Conservation (phyloP, 1,140 invertebrate species). For the Procambarus virginalis region DNA sequence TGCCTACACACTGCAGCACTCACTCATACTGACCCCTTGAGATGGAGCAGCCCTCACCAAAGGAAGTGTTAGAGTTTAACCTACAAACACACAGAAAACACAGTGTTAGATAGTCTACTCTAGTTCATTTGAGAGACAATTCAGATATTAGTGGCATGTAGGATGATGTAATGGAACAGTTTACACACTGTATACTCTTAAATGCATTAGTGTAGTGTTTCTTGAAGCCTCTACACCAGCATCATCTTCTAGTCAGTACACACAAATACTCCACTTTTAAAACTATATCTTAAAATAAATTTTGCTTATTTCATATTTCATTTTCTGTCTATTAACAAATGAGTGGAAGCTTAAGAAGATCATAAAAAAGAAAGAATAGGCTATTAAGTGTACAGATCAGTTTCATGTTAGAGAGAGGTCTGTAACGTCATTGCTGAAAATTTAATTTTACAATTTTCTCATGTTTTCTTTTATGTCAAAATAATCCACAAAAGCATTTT, state of each 20-base stretch:
- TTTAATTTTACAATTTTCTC: too few species aligned
- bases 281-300: background rate
- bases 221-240: background rate
- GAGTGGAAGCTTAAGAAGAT: too few species aligned
- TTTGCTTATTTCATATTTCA: too few species aligned
- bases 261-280: background rate
- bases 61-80: slow-evolving; percentile 52
- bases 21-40: slow-evolving; percentile 52
- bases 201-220: background rate
- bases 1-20: slow-evolving; percentile 41
- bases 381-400: too few species aligned
- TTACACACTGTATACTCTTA: background rate
- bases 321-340: too few species aligned
- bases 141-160: slow-evolving; percentile 20
- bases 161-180: background rate
- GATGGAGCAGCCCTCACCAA: slow-evolving; percentile 49
- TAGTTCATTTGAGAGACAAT: slow-evolving; percentile 11
- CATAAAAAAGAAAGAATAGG: too few species aligned
- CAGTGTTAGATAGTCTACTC: slow-evolving; percentile 44
- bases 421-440: too few species aligned
- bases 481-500: too few species aligned
- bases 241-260: background rate
- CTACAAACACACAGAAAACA: slow-evolving; percentile 52
- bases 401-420: too few species aligned
- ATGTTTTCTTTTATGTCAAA: too few species aligned